A percentile compares a stretch with the other conserved stretches of the same genome.
Conservation (phyloP, 2,888 invertebrate species). For the Tineola bisselliella region DNA sequence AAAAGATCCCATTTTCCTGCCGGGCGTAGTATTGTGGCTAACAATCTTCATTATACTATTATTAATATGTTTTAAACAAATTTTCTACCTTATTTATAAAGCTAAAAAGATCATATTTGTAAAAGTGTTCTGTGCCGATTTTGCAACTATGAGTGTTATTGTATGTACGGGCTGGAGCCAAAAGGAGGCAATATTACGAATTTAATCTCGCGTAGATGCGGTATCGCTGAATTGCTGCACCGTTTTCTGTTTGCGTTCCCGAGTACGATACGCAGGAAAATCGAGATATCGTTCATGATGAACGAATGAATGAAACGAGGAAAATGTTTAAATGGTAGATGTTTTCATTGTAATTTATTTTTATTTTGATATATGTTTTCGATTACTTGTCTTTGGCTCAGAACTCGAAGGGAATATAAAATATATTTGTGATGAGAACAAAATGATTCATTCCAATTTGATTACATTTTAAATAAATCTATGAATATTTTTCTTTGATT, state of each 20-base stretch:
- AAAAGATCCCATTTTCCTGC: conserved; percentile 44
- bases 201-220: conserved; percentile 65
- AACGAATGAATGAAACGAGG: not conserved
- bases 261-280: conserved; percentile 3
- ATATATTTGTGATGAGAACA: not conserved
- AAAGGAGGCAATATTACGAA: conserved; percentile 56
- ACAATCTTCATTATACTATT: not conserved
- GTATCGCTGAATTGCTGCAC: conserved; percentile 52
- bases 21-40: not conserved
- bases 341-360: conserved; percentile 4
- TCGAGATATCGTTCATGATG: not conserved
- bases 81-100: not conserved
- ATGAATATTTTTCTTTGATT: too few relatives aligned
- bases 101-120: not conserved
- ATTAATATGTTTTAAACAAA: not conserved
- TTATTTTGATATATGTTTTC: not conserved
- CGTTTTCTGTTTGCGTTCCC: conserved; percentile 16
- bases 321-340: not conserved
- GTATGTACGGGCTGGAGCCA: conserved; percentile 44
- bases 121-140: not conserved
- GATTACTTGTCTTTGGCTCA: not conserved
- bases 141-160: not conserved
- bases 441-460: too few relatives aligned
- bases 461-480: too few relatives aligned
- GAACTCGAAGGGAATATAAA: not conserved